These are phyloP conservation scores for Isaurus tuberculatus DNA, from an alignment of 92 coral and sea anemone species.

Conservation along the genomic window DNA sequence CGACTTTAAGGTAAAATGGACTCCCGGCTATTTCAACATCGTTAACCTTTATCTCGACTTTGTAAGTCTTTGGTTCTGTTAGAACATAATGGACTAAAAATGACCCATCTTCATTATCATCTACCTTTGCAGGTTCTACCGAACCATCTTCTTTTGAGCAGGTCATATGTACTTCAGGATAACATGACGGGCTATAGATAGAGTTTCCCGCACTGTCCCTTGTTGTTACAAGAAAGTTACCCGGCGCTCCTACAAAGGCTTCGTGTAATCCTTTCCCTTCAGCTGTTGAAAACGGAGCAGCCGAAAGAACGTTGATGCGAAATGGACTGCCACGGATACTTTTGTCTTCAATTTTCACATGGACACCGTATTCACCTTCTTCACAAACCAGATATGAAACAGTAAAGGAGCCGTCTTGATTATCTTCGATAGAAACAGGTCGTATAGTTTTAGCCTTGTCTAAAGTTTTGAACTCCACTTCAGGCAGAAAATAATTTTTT, in stretches of 20 bases:
- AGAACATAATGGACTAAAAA: conserved; percentile 3
- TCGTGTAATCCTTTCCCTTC: conserved; percentile 25
- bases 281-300: conserved; percentile 27
- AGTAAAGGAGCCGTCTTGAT: conserved; percentile 31
- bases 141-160: not conserved
- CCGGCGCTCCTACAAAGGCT: conserved; percentile 21
- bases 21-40: conserved; percentile 27
- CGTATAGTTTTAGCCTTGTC: not conserved
- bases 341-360: conserved; percentile 34
- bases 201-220: conserved; percentile 1
- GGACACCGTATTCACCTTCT: conserved; percentile 21
- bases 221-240: conserved; percentile 11
- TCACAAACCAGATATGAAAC: conserved; percentile 28
- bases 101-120: conserved; percentile 35
- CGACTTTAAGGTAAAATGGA: conserved; percentile 28
- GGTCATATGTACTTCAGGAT: conserved; percentile 14
- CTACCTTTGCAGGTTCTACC: conserved; percentile 9
- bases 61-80: conserved; percentile 11
- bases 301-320: not conserved
- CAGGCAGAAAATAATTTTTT: conserved; percentile 24
- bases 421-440: conserved; percentile 39
- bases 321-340: conserved; percentile 32
- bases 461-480: not conserved
- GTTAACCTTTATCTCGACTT: conserved; percentile 21
- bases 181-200: conserved; percentile 14